Percentiles rank a stretch among this genome's conserved stretches.
phyloP scores from a whole-genome alignment of 37 sponge, comb jelly and placozoan genomes.

The Crambe crambe region DNA sequence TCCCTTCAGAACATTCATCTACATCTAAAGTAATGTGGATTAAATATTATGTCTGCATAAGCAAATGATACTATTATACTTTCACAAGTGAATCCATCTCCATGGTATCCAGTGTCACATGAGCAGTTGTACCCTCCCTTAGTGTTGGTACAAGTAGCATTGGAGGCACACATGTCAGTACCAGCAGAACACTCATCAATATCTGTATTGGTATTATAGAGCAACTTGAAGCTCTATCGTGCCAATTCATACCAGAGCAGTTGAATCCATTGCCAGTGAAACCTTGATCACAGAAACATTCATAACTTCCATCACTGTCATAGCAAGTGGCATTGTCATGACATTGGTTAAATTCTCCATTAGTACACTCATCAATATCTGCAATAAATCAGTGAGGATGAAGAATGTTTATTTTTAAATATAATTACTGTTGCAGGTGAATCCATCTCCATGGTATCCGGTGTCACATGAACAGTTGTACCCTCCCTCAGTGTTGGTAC shows the following conservation, averaged over 20 bases:
- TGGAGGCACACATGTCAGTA: background rate
- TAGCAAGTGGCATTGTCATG: too few relatives aligned
- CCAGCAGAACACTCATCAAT: constrained; percentile 1
- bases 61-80: background rate
- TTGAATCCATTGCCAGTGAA: too few relatives aligned
- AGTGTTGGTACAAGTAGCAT: too few relatives aligned
- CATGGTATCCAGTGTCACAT: too few relatives aligned
- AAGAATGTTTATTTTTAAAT: too few relatives aligned
- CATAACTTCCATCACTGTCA: constrained; percentile 19
- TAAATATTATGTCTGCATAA: too few relatives aligned
- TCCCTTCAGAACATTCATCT: constrained; percentile 58
- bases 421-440: too few relatives aligned
- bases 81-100: background rate
- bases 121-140: too few relatives aligned
- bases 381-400: too few relatives aligned
- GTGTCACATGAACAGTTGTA: constrained; percentile 35
- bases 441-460: constrained; percentile 47
- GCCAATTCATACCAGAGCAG: too few relatives aligned
- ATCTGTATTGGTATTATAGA: background rate
- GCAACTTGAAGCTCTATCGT: background rate
- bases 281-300: constrained; percentile 20
- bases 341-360: constrained; percentile 39
- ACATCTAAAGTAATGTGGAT: constrained; percentile 35
- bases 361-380: constrained; percentile 58
- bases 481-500: constrained; percentile 39